These are phyloP conservation scores for Drosophila leonis DNA, from an alignment of 2,888 invertebrate species.

Conservation along the genomic window DNA sequence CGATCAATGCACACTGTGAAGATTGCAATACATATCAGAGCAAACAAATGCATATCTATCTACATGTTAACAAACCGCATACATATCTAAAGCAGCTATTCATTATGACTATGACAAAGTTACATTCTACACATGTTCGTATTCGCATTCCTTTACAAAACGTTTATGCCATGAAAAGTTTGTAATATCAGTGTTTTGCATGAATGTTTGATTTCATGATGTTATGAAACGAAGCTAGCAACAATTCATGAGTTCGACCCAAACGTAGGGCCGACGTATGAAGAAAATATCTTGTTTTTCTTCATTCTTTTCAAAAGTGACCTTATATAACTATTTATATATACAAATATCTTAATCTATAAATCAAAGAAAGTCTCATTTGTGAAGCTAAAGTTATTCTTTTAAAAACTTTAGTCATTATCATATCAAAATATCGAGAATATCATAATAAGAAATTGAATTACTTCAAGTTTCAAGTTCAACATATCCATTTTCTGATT, in stretches of 20 bases:
- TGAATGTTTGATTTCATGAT: neutral
- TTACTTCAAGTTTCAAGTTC: neutral
- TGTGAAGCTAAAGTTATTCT: neutral
- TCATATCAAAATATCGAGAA: neutral
- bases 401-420: neutral
- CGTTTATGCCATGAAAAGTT: neutral
- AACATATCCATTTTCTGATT: too few relatives aligned
- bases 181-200: neutral
- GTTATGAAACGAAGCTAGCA: neutral
- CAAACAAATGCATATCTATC: neutral
- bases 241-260: neutral
- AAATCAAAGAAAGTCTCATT: neutral
- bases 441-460: neutral
- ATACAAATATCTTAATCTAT: neutral
- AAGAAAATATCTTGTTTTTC: neutral
- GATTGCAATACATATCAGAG: neutral
- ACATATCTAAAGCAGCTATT: neutral
- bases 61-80: neutral
- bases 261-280: neutral
- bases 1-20: neutral
- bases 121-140: neutral
- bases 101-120: neutral
- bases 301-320: neutral
- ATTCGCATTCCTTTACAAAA: constrained; percentile 17
- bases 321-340: neutral